Base-by-base conservation (phyloP, 2,888 invertebrate species). In the Tetrapedia diversipes region DNA sequence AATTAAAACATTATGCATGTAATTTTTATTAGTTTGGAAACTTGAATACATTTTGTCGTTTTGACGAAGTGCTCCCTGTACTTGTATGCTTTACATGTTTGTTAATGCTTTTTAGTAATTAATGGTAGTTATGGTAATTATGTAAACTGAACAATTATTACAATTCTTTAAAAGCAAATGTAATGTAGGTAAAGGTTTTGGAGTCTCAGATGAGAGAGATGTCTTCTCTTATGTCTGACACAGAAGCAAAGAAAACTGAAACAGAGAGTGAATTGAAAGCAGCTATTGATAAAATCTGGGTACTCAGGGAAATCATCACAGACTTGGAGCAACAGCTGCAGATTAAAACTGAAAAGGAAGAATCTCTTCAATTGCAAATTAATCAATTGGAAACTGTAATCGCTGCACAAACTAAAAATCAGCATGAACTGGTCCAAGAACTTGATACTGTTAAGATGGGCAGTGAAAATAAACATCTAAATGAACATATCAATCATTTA, bases 271-370 rank as follows among this genome's bases (percentile, higher is more conserved):
- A 97, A 80, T 91, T 96, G 1, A 95, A 96, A 90, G 95, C 95
- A n/a, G 94, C 95, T 0, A 94, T 95, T 37, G 96, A 96, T 65
- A 96, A 97, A 90, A 94, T 96, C 27, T 93, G 93, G 85, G 93
- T 95, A 14, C 92, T 97, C 19, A 93, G 96, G 39, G 97, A 97
- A 72, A 95, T 97, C 64, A 96, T 97, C 64, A 93, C 94, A 0
- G 96, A 96, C 82, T 91, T 97, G 47, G 97, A 98, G 89, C 92
- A 92, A 0, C 96, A 97, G 88, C 92, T 97, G 0, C 96, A 96
- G 88, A 92, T 93, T 14, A 96, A 96, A 88, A 92, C 93, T 0
- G 91, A 93, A 0, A 93, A 94, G 56, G 96, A 96, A 87, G 90
- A 92, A 0, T 94, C 95, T 66, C 93, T 95, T 41, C 91, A 94